phyloP scores from a whole-genome alignment of 2,797 vertebrate species.

The Danio jaintianensis region DNA sequence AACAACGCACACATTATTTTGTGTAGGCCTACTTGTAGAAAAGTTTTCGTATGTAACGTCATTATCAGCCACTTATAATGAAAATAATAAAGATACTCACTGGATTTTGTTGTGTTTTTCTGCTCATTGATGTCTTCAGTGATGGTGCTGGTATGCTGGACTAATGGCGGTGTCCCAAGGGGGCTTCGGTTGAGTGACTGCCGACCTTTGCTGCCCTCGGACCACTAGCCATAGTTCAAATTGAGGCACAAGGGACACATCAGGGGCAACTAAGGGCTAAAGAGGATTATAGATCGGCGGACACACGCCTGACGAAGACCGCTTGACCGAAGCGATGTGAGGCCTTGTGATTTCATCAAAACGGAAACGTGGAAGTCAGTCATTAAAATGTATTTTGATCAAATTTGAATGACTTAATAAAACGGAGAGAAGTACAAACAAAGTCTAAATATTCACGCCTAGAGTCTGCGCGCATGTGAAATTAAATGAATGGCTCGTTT shows the following conservation, averaged over 20 bases:
- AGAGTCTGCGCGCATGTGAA: too few relatives aligned
- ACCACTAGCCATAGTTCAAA: conserved; percentile 63
- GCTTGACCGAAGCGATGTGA: not conserved
- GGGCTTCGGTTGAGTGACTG: conserved; percentile 64
- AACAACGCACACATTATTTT: too few relatives aligned
- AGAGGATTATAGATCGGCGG: conserved; percentile 28
- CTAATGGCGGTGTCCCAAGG: conserved; percentile 66
- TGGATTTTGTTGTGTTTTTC: conserved; percentile 29
- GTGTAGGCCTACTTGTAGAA: too few relatives aligned
- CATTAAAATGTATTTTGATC: too few relatives aligned
- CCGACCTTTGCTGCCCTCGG: conserved; percentile 68
- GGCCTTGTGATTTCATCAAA: too few relatives aligned
- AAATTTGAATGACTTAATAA: too few relatives aligned
- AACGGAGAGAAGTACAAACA: too few relatives aligned
- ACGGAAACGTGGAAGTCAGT: too few relatives aligned
- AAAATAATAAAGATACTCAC: conserved; percentile 25
- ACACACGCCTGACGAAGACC: not conserved
- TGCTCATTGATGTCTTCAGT: conserved; percentile 14
- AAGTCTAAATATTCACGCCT: too few relatives aligned
- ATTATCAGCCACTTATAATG: too few relatives aligned
- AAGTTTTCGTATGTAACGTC: too few relatives aligned
- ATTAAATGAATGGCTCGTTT: too few relatives aligned
- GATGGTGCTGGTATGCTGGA: conserved; percentile 45
- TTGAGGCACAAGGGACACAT: conserved; percentile 57
- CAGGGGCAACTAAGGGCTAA: conserved; percentile 52